A percentile compares a stretch with the other conserved stretches of the same genome.
These are phyloP conservation scores for Campylomormyrus tamandua DNA, from an alignment of 2,113 vertebrate species.

Conservation along the genomic window DNA sequence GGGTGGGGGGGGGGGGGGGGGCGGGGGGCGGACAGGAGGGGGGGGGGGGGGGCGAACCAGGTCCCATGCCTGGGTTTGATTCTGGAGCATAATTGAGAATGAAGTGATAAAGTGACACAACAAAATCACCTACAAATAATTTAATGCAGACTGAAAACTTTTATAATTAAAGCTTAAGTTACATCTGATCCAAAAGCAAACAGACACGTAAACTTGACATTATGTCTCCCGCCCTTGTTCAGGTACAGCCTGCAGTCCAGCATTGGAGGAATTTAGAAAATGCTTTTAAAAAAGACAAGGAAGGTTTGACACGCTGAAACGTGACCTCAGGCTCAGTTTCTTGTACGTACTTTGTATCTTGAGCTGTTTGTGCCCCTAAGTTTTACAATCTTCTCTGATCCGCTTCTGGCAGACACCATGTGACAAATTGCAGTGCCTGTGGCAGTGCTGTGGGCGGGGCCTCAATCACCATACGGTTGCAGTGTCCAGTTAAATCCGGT, in stretches of 20 bases:
- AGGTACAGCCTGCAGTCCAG: neutral
- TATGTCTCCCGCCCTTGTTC: neutral
- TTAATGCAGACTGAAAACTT: neutral
- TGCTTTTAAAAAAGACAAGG: neutral
- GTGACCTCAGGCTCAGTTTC: neutral
- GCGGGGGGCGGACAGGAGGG: too few species aligned
- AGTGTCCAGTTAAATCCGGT: neutral
- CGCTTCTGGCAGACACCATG: neutral
- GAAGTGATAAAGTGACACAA: neutral
- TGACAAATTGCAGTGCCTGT: neutral
- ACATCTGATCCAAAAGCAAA: neutral
- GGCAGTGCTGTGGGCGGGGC: neutral
- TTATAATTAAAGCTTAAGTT: too few species aligned
- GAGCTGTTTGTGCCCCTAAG: neutral
- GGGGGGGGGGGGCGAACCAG: neutral
- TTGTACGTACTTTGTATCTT: neutral
- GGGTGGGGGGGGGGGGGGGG: too few species aligned
- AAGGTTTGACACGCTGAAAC: neutral
- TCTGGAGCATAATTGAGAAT: neutral
- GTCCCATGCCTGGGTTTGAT: neutral
- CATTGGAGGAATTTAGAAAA: neutral
- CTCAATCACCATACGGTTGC: neutral
- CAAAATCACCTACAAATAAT: neutral
- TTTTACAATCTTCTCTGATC: neutral
- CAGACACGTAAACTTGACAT: neutral